Evolutionary conservation across 2,797 vertebrate genomes (phyloP).

Genomic region (Labeo calbasu): DNA sequence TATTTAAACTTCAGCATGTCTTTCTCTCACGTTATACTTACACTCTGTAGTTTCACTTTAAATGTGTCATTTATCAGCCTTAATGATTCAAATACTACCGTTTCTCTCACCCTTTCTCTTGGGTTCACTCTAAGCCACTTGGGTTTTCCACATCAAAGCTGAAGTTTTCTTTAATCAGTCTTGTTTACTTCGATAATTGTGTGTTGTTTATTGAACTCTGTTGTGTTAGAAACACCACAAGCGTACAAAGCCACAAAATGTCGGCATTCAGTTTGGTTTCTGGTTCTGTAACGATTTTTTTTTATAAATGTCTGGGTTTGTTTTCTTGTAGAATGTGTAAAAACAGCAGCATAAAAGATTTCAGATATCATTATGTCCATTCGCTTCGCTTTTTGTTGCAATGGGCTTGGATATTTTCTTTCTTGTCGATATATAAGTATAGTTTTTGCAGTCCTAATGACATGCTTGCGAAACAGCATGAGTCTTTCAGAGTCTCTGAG

Average conservation of each 20-base stretch:
- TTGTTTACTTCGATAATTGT: constrained; percentile 1
- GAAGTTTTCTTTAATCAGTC: constrained; percentile 1
- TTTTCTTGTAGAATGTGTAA: constrained; percentile 12
- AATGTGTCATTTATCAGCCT: background rate
- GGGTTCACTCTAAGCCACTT: constrained; percentile 5
- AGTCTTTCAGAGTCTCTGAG: constrained; percentile 7
- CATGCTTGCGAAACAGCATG: background rate
- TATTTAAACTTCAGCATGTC: background rate
- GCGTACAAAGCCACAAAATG: constrained; percentile 1
- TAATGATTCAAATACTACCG: constrained; percentile 8
- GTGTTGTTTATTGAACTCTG: background rate
- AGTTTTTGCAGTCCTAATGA: constrained; percentile 20
- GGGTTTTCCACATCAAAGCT: constrained; percentile 27
- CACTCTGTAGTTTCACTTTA: background rate
- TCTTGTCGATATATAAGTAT: constrained; percentile 18
- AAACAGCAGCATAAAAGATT: constrained; percentile 16
- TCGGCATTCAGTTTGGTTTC: background rate
- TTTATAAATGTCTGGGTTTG: background rate
- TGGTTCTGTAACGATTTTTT: background rate
- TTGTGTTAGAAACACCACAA: constrained; percentile 16
- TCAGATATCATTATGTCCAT: constrained; percentile 4
- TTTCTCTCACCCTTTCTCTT: background rate
- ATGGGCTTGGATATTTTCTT: background rate
- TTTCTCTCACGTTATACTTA: background rate
- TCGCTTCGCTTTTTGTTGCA: background rate